phyloP scores from a whole-genome alignment of 1,140 invertebrate genomes.

The Cepaea nemoralis region DNA sequence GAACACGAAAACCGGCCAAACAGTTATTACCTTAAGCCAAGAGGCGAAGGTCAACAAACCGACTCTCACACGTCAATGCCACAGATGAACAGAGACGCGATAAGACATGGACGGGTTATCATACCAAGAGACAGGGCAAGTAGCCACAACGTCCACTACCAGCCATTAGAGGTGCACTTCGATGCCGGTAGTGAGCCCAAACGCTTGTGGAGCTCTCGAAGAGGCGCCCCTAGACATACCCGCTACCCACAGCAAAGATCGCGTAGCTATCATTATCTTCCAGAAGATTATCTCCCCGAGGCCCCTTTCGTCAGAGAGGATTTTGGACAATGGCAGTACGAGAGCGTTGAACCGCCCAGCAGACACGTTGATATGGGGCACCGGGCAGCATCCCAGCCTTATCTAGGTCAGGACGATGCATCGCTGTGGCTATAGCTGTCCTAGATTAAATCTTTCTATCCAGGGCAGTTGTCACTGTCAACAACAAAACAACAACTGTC shows the following conservation, averaged over 20 bases:
- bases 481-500: too few species aligned
- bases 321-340: not conserved
- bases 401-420: not conserved
- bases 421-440: conserved; percentile 20
- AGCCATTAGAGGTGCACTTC: not conserved
- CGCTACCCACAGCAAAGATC: not conserved
- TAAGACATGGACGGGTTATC: not conserved
- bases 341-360: not conserved
- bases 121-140: not conserved
- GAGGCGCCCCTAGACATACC: not conserved
- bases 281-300: not conserved
- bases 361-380: not conserved
- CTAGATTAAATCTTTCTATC: too few species aligned
- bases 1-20: not conserved
- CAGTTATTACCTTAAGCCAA: not conserved
- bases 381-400: conserved; percentile 24
- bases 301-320: not conserved
- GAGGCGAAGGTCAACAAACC: not conserved
- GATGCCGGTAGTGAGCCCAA: not conserved
- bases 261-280: not conserved
- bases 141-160: not conserved
- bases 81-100: not conserved
- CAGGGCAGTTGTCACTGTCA: too few species aligned
- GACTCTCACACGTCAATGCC: not conserved
- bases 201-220: not conserved